These are phyloP conservation scores for Mesorhabditis spiculigera DNA, from an alignment of 2,888 invertebrate genomes.

Conservation along the genomic window DNA sequence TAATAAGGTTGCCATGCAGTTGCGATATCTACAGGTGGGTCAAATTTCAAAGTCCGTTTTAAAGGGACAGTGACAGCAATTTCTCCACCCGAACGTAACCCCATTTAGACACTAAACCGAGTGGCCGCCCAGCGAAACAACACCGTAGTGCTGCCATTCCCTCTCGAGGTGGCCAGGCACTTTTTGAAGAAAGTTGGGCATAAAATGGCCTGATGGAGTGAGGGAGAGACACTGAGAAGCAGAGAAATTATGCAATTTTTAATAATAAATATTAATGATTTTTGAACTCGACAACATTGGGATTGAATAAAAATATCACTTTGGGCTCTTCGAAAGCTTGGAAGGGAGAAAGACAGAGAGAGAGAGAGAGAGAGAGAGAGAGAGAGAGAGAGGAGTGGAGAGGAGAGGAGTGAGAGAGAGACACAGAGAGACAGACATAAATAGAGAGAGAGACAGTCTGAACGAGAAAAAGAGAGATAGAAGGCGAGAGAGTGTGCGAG, in stretches of 20 bases:
- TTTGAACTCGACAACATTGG: no score
- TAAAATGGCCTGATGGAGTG: not conserved
- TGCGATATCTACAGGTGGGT: slow-evolving; percentile 73
- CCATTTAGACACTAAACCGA: slow-evolving; percentile 10
- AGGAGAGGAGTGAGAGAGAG: slow-evolving; percentile 4
- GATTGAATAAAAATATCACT: not conserved
- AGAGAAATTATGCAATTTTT: no score
- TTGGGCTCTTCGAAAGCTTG: no score
- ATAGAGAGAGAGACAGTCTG: not conserved
- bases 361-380: not conserved
- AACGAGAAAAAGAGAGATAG: not conserved
- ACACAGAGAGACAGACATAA: slow-evolving; percentile 9
- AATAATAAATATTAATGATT: no score
- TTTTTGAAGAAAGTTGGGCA: slow-evolving; percentile 22
- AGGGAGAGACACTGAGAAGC: not conserved
- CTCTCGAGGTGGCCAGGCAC: slow-evolving; percentile 42
- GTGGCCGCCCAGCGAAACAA: slow-evolving; percentile 28
- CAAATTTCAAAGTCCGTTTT: no score
- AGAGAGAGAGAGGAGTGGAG: not conserved
- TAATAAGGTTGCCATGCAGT: slow-evolving; percentile 88
- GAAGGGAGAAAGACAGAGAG: no score
- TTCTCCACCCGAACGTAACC: slow-evolving; percentile 28
- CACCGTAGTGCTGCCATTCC: slow-evolving; percentile 50
- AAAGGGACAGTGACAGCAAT: not conserved
- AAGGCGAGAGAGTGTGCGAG: not conserved